Evolutionary conservation across 2,888 invertebrate species (phyloP).

Genomic region (Drosophila cognata): DNA sequence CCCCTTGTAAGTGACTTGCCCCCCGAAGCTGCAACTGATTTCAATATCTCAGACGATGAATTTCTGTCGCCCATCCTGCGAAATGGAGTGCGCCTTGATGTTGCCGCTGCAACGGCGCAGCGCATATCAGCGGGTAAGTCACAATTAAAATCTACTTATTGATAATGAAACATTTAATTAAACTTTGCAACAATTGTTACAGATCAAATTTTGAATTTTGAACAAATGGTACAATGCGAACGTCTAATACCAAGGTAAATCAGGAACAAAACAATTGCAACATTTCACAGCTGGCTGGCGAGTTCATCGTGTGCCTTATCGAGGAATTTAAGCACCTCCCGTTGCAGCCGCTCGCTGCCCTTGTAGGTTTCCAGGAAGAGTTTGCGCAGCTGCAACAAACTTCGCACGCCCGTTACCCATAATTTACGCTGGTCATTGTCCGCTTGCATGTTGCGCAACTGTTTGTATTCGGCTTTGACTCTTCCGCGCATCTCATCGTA

Average conservation of each 20-base stretch:
- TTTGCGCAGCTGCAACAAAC: conserved; percentile 66
- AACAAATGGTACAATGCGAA: conserved; percentile 76
- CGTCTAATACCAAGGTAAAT: conserved; percentile 74
- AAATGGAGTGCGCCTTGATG: conserved; percentile 78
- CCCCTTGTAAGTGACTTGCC: conserved; percentile 15
- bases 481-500: conserved; percentile 55
- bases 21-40: conserved; percentile 25
- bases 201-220: conserved; percentile 80
- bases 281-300: conserved; percentile 21
- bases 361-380: conserved; percentile 64
- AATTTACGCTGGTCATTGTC: conserved; percentile 61
- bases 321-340: conserved; percentile 52
- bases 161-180: background rate
- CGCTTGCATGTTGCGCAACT: conserved; percentile 51
- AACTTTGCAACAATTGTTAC: conserved; percentile 34
- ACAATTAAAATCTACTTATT: background rate
- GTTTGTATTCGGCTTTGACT: conserved; percentile 56
- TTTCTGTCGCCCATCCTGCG: conserved; percentile 69
- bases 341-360: conserved; percentile 23
- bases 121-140: conserved; percentile 78
- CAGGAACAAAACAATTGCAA: conserved; percentile 4
- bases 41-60: conserved; percentile 68
- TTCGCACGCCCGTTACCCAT: conserved; percentile 61
- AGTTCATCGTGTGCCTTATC: conserved; percentile 46
- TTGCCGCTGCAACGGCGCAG: conserved; percentile 67